phyloP scores from a whole-genome alignment of 2,888 invertebrate species.

The Drosophila algonquin region DNA sequence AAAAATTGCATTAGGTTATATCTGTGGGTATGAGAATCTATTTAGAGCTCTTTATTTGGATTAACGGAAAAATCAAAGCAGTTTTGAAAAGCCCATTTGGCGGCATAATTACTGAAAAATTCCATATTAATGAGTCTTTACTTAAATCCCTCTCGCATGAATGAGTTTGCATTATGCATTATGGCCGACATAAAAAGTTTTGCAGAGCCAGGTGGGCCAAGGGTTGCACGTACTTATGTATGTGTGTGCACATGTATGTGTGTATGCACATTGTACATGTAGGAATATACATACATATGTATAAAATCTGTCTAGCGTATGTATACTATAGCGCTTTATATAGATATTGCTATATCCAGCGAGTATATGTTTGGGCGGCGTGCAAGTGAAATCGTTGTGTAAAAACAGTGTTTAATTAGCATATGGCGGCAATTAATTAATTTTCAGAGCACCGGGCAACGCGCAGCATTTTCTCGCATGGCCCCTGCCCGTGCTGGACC shows the following conservation, averaged over 20 bases:
- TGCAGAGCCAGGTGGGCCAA: too few relatives aligned
- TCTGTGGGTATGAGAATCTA: background rate
- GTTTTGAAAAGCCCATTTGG: slow-evolving; percentile 3
- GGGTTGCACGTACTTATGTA: too few relatives aligned
- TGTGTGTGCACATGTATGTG: too few relatives aligned
- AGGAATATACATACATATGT: background rate
- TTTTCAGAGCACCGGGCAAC: slow-evolving; percentile 55
- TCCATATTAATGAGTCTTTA: slow-evolving; percentile 32
- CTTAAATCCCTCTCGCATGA: slow-evolving; percentile 30
- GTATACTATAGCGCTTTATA: background rate
- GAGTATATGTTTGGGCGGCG: slow-evolving; percentile 19
- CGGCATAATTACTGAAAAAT: slow-evolving; percentile 33
- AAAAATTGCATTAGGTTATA: too few relatives aligned
- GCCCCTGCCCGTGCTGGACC: background rate
- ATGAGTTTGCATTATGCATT: slow-evolving; percentile 30
- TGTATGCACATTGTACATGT: too few relatives aligned
- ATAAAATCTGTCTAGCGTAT: background rate
- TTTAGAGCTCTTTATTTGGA: background rate
- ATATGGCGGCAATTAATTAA: slow-evolving; percentile 79
- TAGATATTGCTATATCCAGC: background rate
- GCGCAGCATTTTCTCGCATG: background rate
- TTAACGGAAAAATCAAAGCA: slow-evolving; percentile 2
- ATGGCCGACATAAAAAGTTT: slow-evolving; percentile 10
- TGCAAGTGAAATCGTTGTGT: slow-evolving; percentile 51
- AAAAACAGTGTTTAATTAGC: slow-evolving; percentile 79